These are phyloP conservation scores for Callopanchax toddi DNA, from an alignment of 2,113 vertebrate species.

Conservation along the genomic window DNA sequence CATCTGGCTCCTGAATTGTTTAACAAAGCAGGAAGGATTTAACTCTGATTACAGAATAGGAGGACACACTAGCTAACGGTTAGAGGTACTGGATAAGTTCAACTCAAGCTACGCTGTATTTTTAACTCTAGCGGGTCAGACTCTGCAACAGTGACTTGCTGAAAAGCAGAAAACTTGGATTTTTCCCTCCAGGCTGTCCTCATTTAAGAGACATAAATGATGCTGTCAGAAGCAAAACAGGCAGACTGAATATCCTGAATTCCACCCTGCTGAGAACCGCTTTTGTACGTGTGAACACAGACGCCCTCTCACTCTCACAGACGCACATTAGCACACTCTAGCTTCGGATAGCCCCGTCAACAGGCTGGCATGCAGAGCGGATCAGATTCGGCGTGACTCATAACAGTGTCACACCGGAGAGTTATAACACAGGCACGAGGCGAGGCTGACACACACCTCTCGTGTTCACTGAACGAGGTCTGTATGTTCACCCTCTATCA, in stretches of 20 bases:
- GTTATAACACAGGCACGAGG: constrained; percentile 31
- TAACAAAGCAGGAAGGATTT: constrained; percentile 66
- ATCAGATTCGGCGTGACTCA: constrained; percentile 71
- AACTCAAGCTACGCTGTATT: constrained; percentile 50
- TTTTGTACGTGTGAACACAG: constrained; percentile 75
- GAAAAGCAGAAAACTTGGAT: constrained; percentile 48
- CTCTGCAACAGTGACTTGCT: constrained; percentile 52
- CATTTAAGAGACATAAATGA: constrained; percentile 66
- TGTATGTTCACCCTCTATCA: constrained; percentile 61
- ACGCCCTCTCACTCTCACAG: constrained; percentile 56
- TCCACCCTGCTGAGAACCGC: constrained; percentile 61
- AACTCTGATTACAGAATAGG: constrained; percentile 64
- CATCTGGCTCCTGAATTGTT: constrained; percentile 71
- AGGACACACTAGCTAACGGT: constrained; percentile 49
- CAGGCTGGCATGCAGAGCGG: constrained; percentile 72
- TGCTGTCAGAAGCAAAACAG: constrained; percentile 57
- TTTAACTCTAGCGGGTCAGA: constrained; percentile 38
- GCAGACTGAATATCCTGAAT: constrained; percentile 61
- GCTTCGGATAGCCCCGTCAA: constrained; percentile 66
- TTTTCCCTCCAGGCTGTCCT: constrained; percentile 53
- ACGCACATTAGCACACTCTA: constrained; percentile 50
- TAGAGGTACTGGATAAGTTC: constrained; percentile 59
- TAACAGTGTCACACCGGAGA: constrained; percentile 59
- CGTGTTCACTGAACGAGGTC: constrained; percentile 48
- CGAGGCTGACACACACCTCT: constrained; percentile 44